Conservation (phyloP, 1,140 invertebrate genomes). For the Scaptomyza graminum region DNA sequence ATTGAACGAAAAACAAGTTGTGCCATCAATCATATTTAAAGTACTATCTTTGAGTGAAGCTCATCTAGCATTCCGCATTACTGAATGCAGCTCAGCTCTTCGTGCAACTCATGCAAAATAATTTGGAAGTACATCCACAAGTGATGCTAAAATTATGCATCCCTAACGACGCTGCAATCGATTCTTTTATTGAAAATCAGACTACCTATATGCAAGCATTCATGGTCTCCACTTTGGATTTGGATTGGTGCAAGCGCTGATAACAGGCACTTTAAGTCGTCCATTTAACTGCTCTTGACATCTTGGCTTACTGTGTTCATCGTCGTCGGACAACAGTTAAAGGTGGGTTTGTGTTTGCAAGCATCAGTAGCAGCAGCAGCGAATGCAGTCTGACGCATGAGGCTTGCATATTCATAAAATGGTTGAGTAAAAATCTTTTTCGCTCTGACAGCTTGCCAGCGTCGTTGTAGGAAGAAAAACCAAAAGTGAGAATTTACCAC, state of each 20-base stretch:
- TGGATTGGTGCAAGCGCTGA: too few species aligned
- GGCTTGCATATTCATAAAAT: conserved; percentile 73
- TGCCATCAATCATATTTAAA: conserved; percentile 8
- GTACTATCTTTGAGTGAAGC: background rate
- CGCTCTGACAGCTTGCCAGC: conserved; percentile 36
- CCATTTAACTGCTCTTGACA: conserved; percentile 68
- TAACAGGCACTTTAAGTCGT: conserved; percentile 46
- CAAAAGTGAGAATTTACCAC: conserved; percentile 60
- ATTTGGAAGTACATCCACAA: conserved; percentile 6
- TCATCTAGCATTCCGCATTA: background rate
- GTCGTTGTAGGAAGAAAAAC: conserved; percentile 20
- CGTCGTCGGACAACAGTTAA: conserved; percentile 11
- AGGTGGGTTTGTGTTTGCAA: background rate
- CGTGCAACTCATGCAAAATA: background rate
- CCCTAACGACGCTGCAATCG: conserved; percentile 10
- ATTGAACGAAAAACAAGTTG: background rate
- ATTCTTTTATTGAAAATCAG: conserved; percentile 1
- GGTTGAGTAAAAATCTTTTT: conserved; percentile 40
- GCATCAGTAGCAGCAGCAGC: background rate
- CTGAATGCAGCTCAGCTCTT: conserved; percentile 4
- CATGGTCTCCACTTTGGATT: background rate
- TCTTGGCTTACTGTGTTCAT: conserved; percentile 41
- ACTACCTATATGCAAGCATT: background rate
- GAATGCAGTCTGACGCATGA: conserved; percentile 19
- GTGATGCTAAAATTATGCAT: conserved; percentile 55